Percentiles rank a stretch among this genome's conserved stretches.
Evolutionary conservation across 2,797 vertebrate genomes (phyloP).

Genomic region (Semotilus atromaculatus): DNA sequence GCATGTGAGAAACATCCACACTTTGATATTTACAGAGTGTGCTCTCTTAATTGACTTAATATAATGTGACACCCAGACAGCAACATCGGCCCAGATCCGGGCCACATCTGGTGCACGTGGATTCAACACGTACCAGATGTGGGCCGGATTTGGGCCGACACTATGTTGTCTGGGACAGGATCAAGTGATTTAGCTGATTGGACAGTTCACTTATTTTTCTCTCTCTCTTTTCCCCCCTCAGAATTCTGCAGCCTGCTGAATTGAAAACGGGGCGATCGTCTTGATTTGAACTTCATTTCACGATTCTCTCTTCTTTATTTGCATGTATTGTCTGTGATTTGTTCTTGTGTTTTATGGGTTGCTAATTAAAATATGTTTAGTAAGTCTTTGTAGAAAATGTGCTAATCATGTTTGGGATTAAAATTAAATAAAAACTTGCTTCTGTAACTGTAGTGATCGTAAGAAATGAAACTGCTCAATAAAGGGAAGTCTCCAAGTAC

Average conservation of each 20-base stretch:
- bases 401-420: neutral
- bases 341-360: neutral
- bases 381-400: neutral
- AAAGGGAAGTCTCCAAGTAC: neutral
- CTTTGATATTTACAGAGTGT: neutral
- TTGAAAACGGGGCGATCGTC: constrained; percentile 17
- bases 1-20: neutral
- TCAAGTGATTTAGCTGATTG: neutral
- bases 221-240: constrained; percentile 5
- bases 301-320: neutral
- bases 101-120: too few species aligned
- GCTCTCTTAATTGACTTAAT: too few species aligned
- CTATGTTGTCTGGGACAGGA: too few species aligned
- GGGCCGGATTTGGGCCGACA: too few species aligned
- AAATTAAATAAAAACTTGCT: neutral
- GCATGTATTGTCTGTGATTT: neutral
- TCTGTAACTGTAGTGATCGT: neutral
- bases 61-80: too few species aligned
- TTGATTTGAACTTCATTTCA: neutral
- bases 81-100: too few species aligned
- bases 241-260: constrained; percentile 62
- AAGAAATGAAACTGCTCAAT: constrained; percentile 13
- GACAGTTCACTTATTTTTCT: neutral
- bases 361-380: constrained; percentile 15
- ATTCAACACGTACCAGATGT: too few species aligned